Conservation (phyloP, 2,888 invertebrate genomes). For the Diplazon laetatorius region DNA sequence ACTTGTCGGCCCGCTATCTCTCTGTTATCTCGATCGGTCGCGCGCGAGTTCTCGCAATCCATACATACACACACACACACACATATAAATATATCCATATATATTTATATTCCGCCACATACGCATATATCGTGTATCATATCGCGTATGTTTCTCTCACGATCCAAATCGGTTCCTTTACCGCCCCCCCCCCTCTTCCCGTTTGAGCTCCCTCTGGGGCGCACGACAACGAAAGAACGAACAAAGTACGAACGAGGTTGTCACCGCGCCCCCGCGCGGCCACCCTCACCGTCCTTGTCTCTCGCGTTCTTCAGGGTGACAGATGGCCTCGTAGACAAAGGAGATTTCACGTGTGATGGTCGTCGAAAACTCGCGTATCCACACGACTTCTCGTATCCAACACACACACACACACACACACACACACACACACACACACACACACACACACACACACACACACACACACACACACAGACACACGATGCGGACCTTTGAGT, state of each 20-base stretch:
- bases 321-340: conserved; percentile 79
- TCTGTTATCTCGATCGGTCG: conserved; percentile 76
- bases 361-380: conserved; percentile 41
- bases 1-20: conserved; percentile 74
- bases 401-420: too few relatives aligned
- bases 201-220: conserved; percentile 22
- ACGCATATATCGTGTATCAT: conserved; percentile 15
- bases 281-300: conserved; percentile 44
- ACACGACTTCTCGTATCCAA: conserved; percentile 69
- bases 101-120: conserved; percentile 8
- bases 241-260: conserved; percentile 27
- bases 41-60: conserved; percentile 41
- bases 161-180: conserved; percentile 27
- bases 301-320: conserved; percentile 68
- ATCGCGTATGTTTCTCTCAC: conserved; percentile 54
- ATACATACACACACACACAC: conserved; percentile 12
- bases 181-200: not conserved
- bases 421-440: too few relatives aligned
- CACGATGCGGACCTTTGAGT: not conserved
- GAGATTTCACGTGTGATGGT: conserved; percentile 48
- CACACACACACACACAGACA: too few relatives aligned
- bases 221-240: conserved; percentile 30
- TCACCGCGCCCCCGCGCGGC: conserved; percentile 30
- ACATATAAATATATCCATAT: not conserved
- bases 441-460: too few relatives aligned